phyloP scores from a whole-genome alignment of 2,888 invertebrate genomes.

The Julus scanicus region DNA sequence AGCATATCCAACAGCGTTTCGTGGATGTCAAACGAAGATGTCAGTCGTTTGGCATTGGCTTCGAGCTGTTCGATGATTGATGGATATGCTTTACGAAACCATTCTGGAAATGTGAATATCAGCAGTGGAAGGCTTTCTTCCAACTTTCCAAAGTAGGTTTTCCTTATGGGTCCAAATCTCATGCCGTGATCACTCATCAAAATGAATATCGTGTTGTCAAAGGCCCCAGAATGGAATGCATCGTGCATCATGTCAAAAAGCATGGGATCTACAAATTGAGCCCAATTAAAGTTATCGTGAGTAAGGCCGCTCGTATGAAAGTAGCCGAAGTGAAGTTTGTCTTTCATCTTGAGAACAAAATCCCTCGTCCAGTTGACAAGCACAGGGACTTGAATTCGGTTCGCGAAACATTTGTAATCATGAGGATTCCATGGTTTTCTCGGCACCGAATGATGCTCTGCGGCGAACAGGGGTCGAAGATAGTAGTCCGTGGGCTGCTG shows the following conservation, averaged over 20 bases:
- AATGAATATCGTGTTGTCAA: conserved; percentile 57
- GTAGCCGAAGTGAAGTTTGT: conserved; percentile 79
- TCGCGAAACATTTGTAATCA: conserved; percentile 46
- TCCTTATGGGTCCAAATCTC: conserved; percentile 47
- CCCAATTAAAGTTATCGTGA: conserved; percentile 85
- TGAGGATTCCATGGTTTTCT: neutral
- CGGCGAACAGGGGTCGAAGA: conserved; percentile 67
- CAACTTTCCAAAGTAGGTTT: neutral
- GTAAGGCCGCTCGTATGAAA: conserved; percentile 86
- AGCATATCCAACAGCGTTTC: conserved; percentile 77
- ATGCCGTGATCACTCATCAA: conserved; percentile 54
- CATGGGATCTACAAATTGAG: conserved; percentile 77
- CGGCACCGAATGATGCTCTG: neutral
- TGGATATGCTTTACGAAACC: conserved; percentile 75
- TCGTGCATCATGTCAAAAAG: conserved; percentile 67
- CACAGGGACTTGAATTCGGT: neutral
- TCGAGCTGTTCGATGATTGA: conserved; percentile 69
- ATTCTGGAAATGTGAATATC: conserved; percentile 77
- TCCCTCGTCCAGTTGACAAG: neutral
- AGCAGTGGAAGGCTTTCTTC: conserved; percentile 89
- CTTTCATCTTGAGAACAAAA: conserved; percentile 52
- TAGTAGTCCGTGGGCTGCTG: conserved; percentile 85
- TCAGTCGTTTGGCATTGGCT: conserved; percentile 76
- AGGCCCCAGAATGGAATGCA: conserved; percentile 57
- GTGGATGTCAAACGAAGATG: conserved; percentile 86